Conservation (phyloP, 23 tunicate species). For the Trididemnum nubilum region DNA sequence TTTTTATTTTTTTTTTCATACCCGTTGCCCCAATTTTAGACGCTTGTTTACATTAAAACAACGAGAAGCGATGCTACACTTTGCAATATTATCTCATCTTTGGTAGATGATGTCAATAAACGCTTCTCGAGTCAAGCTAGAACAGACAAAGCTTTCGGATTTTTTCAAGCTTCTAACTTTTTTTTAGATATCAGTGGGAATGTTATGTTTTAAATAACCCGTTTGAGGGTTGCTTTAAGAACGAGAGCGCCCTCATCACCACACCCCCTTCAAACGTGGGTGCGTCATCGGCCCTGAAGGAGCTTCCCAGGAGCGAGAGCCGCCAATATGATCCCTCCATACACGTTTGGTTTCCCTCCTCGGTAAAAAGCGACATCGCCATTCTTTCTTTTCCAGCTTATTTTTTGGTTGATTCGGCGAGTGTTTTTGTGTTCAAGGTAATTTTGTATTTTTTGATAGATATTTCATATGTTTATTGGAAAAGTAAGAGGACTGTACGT, state of each 20-base stretch:
- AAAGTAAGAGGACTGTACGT: no score
- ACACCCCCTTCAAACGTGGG: neutral
- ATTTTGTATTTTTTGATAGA: neutral
- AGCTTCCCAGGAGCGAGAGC: neutral
- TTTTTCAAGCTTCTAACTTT: no score
- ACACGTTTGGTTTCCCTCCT: constrained; percentile 10
- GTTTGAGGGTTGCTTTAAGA: constrained; percentile 28
- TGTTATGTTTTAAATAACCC: constrained; percentile 48
- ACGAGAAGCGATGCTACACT: no score
- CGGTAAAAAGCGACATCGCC: neutral
- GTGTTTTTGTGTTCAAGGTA: constrained; percentile 39
- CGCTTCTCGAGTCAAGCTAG: no score
- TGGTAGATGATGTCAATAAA: no score
- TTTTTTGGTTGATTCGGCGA: neutral
- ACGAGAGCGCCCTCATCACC: neutral
- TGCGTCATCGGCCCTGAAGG: neutral
- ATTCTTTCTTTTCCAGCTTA: constrained; percentile 20
- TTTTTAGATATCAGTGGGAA: constrained; percentile 51
- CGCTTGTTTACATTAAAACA: no score
- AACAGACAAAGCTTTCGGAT: no score
- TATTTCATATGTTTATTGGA: no score
- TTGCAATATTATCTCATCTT: no score
- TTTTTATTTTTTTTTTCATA: no score
- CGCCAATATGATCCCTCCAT: neutral
- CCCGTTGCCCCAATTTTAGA: no score